Percentiles rank a stretch among this genome's conserved stretches.
Conservation (phyloP, 2,888 invertebrate species). For the Noctua fimbriata region DNA sequence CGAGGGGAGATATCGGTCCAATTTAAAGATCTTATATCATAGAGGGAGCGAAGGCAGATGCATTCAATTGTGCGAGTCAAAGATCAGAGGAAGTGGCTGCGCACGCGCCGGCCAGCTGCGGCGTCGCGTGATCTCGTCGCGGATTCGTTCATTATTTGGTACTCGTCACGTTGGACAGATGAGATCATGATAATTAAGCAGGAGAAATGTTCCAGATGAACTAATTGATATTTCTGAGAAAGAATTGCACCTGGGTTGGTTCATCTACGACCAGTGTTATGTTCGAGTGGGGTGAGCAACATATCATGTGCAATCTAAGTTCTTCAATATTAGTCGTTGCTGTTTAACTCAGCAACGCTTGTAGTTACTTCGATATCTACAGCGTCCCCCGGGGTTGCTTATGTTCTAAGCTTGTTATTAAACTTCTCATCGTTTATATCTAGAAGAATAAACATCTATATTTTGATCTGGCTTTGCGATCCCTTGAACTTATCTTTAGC, state of each 20-base stretch:
- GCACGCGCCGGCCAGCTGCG: slow-evolving; percentile 75
- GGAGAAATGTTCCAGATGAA: slow-evolving; percentile 36
- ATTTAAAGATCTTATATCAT: slow-evolving; percentile 82
- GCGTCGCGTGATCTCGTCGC: slow-evolving; percentile 52
- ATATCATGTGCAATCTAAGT: neutral
- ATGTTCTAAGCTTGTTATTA: neutral
- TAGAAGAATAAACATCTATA: neutral
- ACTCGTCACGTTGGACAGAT: slow-evolving; percentile 73
- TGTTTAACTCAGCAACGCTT: neutral
- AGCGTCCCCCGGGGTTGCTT: neutral
- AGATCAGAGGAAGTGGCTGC: slow-evolving; percentile 89
- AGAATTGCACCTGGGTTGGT: neutral
- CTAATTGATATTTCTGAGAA: slow-evolving; percentile 10
- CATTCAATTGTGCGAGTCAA: slow-evolving; percentile 88
- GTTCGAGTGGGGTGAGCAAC: neutral
- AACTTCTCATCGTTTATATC: too few species aligned
- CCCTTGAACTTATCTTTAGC: neutral
- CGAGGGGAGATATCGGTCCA: slow-evolving; percentile 76
- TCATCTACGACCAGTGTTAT: neutral
- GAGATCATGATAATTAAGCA: slow-evolving; percentile 63
- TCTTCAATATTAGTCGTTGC: neutral
- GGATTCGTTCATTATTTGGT: slow-evolving; percentile 73
- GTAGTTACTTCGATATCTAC: neutral
- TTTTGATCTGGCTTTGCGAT: neutral
- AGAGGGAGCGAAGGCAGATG: slow-evolving; percentile 83